phyloP scores from a whole-genome alignment of 1,140 invertebrate genomes.

The Glomeris maerens region DNA sequence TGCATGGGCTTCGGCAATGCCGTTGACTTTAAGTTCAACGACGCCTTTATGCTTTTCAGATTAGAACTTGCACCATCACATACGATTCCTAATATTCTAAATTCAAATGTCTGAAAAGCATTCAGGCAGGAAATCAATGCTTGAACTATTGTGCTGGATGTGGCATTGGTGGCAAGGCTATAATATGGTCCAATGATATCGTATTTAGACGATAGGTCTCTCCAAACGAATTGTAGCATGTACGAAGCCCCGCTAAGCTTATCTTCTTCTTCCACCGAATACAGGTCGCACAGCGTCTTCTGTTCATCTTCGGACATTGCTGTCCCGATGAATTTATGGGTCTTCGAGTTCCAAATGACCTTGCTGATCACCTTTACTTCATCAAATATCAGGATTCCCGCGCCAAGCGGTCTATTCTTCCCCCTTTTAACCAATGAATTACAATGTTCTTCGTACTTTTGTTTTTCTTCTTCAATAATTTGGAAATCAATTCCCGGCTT shows the following conservation, averaged over 20 bases:
- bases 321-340: not conserved
- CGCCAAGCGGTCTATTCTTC: not conserved
- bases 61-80: no score
- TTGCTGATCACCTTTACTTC: constrained; percentile 2
- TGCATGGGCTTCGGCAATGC: no score
- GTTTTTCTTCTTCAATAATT: no score
- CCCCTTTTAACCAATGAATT: no score
- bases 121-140: not conserved
- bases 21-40: no score
- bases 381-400: not conserved
- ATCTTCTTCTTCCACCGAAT: not conserved
- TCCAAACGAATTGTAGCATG: constrained; percentile 1
- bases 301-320: not conserved
- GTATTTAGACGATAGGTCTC: constrained; percentile 1
- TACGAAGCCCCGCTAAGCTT: not conserved
- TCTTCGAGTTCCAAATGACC: constrained; percentile 1
- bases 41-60: no score
- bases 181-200: constrained; percentile 5
- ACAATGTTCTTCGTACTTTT: no score
- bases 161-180: not conserved
- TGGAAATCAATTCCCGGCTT: no score
- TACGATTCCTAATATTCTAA: no score
- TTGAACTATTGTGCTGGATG: not conserved
- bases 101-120: not conserved
- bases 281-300: not conserved